Evolutionary conservation across 1,140 invertebrate species (phyloP).

Genomic region (Rhyzopertha dominica): DNA sequence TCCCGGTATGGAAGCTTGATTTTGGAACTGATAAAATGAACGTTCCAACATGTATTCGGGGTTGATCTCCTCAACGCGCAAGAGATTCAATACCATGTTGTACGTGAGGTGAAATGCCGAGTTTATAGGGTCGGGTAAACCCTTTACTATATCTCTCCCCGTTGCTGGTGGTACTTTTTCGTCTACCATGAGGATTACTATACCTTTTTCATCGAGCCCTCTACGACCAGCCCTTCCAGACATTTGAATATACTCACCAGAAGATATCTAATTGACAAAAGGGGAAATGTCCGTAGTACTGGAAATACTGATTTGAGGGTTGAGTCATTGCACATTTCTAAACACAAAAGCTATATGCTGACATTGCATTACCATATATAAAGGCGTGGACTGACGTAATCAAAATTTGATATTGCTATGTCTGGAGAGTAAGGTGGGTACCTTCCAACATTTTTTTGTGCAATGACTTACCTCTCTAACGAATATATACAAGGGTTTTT

Average conservation of each 20-base stretch:
- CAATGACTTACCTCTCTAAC: too few species aligned
- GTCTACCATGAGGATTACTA: conserved; percentile 98
- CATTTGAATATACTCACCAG: conserved; percentile 99
- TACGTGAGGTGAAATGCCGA: conserved; percentile 99
- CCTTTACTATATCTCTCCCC: conserved; percentile 82
- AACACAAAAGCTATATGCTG: too few species aligned
- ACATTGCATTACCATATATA: too few species aligned
- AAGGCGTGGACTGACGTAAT: too few species aligned
- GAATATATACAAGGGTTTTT: too few species aligned
- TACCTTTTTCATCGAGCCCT: conserved; percentile 96
- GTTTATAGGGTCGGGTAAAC: conserved; percentile 92
- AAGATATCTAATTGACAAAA: conserved; percentile 64
- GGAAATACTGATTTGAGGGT: too few species aligned
- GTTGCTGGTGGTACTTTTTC: conserved; percentile 85
- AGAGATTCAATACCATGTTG: conserved; percentile 98
- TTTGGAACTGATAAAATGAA: conserved; percentile 99
- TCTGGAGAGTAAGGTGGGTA: too few species aligned
- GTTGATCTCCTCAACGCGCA: conserved; percentile 98
- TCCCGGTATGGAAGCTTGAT: conserved; percentile 89
- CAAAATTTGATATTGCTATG: too few species aligned
- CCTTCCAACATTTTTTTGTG: too few species aligned
- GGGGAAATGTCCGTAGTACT: too few species aligned
- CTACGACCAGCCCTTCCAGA: conserved; percentile 94
- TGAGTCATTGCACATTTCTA: too few species aligned
- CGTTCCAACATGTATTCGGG: conserved; percentile 99